Base-by-base conservation (phyloP, 1,140 invertebrate genomes). In the Penaeus chinensis region DNA sequence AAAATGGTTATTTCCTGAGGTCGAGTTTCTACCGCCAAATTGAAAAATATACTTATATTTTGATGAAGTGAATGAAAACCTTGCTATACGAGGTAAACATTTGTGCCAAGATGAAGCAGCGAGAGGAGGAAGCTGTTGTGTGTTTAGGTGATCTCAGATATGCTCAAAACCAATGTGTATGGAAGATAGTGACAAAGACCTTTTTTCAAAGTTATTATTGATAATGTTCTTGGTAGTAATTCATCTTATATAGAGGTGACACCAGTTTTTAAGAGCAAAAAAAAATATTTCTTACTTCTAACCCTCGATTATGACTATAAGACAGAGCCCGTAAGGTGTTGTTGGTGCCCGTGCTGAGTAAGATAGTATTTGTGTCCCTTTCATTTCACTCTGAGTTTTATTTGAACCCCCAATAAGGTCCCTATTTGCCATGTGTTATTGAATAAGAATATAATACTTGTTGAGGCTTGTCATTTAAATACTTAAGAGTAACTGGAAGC, bases 31-130 rank as follows among this genome's bases (percentile, higher is more conserved):
- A 86, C 37, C 65, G 47, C 77, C 84, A 86, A 63, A 86, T 86
- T 69, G 63, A 80, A 86, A 78, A 86, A 86, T 42, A 66, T 69
- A 83, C 42, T 83, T 86, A 86, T 86, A 86, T 86, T 86, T 86
- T 86, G 80, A 86, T 86, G 66, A 77, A 54, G 84, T 86, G 69
- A 66, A 69, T 86, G 63, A 32, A 69, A 63, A 65, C 60, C 60
- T 62, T 54, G 54, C 54, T 54, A 71, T 86, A 79, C 79, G 78
- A 80, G 84, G n/a, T 85, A 63, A 80, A 65, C 61, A 86, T 78
- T 66, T 65, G 76, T 78, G 63, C 77, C 76, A 37, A 32, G 84
- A 19, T 78, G 84, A 85, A 76, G 66, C 76, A 86, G 63, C 62
- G 37, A 65, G 24, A 22, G 81, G 60, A 83, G 71, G 81, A 42